These are phyloP conservation scores for Manis crassicaudata DNA, from an alignment of 2,797 vertebrate genomes.

Conservation along the genomic window DNA sequence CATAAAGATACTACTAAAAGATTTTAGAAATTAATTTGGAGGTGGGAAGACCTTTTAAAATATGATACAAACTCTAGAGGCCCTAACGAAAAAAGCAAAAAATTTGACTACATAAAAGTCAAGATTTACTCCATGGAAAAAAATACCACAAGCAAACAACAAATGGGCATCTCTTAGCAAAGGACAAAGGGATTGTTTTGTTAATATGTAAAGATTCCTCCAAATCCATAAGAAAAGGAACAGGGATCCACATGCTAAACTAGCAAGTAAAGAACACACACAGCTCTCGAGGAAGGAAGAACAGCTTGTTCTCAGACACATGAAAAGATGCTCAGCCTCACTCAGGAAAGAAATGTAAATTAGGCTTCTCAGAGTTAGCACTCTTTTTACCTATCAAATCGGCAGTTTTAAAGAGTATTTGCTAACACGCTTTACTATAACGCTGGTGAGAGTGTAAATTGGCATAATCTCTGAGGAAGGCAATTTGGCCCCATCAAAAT, in stretches of 20 bases:
- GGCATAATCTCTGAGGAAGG: neutral
- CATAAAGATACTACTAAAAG: neutral
- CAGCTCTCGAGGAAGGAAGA: neutral
- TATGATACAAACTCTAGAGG: neutral
- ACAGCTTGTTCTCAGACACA: neutral
- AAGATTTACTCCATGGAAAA: neutral
- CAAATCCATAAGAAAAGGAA: neutral
- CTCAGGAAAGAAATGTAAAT: slow-evolving; percentile 54
- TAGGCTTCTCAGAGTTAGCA: neutral
- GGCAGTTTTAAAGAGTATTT: neutral
- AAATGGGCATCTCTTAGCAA: neutral
- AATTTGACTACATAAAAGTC: neutral
- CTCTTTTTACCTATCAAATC: neutral
- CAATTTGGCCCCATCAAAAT: neutral
- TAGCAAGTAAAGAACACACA: neutral
- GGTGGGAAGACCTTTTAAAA: slow-evolving; percentile 15
- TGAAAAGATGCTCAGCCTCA: neutral
- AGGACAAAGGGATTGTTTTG: neutral
- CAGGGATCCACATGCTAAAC: neutral
- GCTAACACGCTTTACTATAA: neutral
- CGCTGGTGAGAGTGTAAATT: slow-evolving; percentile 2
- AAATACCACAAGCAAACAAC: neutral
- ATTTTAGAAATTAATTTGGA: slow-evolving; percentile 20
- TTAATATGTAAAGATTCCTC: neutral
- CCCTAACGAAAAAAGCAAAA: neutral